Evolutionary conservation across 2,888 invertebrate genomes (phyloP), one percentile per base, ranked within the genome.

Genomic region (Drosophila peninsularis): DNA sequence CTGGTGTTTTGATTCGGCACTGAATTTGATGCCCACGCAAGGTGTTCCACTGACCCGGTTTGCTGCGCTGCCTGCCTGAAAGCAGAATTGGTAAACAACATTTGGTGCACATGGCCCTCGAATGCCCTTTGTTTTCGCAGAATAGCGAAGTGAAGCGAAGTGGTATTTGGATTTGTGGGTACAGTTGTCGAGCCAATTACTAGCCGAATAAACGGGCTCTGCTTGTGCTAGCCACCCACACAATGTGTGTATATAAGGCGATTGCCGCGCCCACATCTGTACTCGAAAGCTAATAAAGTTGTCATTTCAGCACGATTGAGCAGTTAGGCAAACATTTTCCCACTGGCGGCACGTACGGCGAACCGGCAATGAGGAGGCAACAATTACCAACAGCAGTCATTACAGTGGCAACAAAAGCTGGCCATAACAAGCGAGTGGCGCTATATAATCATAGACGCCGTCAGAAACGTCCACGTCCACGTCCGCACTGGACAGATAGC

Each of bases 341-440:
- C 72, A 79, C 63, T 83, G 75, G 39, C 63, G 56, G 79, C 88
- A 80, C 74, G 84, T 84, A 80, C 82, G 13, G 36, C 30, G n/a
- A 37, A 39, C 60, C 56, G 53, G 53, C 57, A 53, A 30, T 49
- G 47, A 57, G 66, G 63, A 73, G 81, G 62, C 76, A 89, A 71
- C 89, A 89, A 87, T 86, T 86, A 86, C 88, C 71, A 69, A 58
- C 66, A 71, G 52, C 82, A 83, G 84, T 81, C 81, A 80, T 89
- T 87, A 88, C 84, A 78, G 83, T 88, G 83, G 83, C 85, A 68
- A 57, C 80, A 68, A 74, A 71, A 82, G 88, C 75, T 83, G 86
- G 87, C 88, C 80, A 88, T 88, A 84, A 87, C 88, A 80, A 72
- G 62, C 77, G 50, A 78, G 58, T 80, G 85, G 85, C 88, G 88